Evolutionary conservation across 2,888 invertebrate species (phyloP), one percentile per base, ranked within the genome.

Genomic region (Noctua comes): DNA sequence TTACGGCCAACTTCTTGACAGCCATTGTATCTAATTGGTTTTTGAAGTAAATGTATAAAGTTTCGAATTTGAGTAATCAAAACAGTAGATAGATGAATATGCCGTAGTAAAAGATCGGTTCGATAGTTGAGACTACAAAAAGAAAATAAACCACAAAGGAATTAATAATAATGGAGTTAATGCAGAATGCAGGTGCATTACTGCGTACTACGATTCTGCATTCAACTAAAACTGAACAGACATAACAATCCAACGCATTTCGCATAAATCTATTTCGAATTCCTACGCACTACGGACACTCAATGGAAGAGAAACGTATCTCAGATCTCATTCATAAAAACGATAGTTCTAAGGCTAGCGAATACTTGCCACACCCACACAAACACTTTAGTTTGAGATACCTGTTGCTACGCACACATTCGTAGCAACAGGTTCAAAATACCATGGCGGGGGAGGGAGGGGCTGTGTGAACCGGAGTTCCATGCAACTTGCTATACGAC

Each of bases 391-490:
- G 68, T 79, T 73, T 65, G 70, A 76, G 75, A 79, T 86, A 91
- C 89, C 89, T 91, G 91, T 86, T 87, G 88, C 82, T 62, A 84
- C 88, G 79, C 87, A 90, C 86, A 84, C 89, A 87, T 74, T 83
- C 80, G 72, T 82, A 80, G 76, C 89, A 92, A 94, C 95, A 94
- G 94, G 94, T 94, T 94, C 89, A 89, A 91, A 92, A 91, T 91
- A 89, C 79, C 79, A 73, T 87, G 86, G 90, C 36, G 87, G 91
- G 91, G 92, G 90, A 4, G 87, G 91, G 91, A 92, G 91, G 90
- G 90, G 90, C 90, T 93, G 94, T 94, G 95, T 94, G 95, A 94
- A 94, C 93, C 91, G 89, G 90, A 91, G 91, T 85, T 86, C 77
- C 85, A 83, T 88, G 89, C 87, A 88, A 86, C 79, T 82, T 82